A percentile compares a stretch with the other conserved stretches of the same genome.
phyloP scores from a whole-genome alignment of 2,797 vertebrate species.

The Sibirionetta formosa region DNA sequence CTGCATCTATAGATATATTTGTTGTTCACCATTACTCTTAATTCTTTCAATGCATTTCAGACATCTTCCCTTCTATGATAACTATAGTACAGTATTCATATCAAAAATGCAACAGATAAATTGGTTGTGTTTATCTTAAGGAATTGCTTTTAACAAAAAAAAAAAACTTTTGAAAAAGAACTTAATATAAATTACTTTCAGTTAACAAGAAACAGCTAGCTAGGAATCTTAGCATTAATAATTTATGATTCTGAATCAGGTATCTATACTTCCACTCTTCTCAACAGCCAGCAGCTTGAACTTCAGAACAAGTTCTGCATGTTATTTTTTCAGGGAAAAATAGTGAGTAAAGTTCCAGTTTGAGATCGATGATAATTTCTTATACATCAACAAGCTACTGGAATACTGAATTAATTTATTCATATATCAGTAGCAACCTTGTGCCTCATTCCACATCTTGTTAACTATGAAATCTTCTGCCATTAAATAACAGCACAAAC shows the following conservation, averaged over 20 bases:
- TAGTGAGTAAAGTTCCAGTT: background rate
- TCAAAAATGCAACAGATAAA: background rate
- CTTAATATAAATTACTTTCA: background rate
- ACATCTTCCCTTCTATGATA: background rate
- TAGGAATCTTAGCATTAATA: background rate
- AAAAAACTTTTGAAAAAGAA: background rate
- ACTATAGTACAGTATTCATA: background rate
- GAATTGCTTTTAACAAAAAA: background rate
- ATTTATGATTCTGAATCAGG: accelerated
- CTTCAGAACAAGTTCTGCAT: background rate
- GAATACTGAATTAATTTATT: background rate
- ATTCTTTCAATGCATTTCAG: background rate
- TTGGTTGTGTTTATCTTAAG: background rate
- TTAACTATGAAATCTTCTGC: background rate
- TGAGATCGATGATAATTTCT: background rate
- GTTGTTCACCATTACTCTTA: background rate
- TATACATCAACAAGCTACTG: background rate
- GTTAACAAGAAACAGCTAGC: background rate
- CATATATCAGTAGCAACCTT: background rate
- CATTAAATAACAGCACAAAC: background rate
- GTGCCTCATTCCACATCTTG: background rate
- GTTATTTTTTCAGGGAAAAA: background rate
- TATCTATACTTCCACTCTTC: background rate
- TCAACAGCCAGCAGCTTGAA: background rate
- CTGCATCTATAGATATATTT: background rate